phyloP scores from a whole-genome alignment of 2,888 invertebrate genomes.

The Byasa hedistus region DNA sequence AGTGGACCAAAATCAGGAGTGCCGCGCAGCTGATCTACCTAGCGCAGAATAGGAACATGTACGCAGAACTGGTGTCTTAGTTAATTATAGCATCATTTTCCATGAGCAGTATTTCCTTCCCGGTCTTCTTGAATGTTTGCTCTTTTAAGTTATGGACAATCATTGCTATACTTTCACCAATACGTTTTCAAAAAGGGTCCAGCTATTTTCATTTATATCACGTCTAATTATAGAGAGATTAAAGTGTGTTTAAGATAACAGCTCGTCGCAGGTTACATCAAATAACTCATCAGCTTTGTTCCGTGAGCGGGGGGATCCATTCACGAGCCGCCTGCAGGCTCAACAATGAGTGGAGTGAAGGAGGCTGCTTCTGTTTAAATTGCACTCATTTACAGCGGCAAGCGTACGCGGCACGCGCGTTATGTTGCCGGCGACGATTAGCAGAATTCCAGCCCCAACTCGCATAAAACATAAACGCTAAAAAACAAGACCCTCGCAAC shows the following conservation, averaged over 20 bases:
- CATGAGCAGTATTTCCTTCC: too few relatives aligned
- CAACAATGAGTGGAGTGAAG: slow-evolving; percentile 44
- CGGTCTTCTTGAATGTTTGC: too few relatives aligned
- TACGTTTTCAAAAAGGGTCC: too few relatives aligned
- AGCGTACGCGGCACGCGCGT: slow-evolving; percentile 63
- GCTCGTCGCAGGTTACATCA: slow-evolving; percentile 21
- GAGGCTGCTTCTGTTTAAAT: slow-evolving; percentile 63
- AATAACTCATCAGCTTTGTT: slow-evolving; percentile 22
- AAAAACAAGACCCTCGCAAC: slow-evolving; percentile 71
- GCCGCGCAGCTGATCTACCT: too few relatives aligned
- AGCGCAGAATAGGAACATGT: too few relatives aligned
- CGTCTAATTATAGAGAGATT: not conserved
- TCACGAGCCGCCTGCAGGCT: slow-evolving; percentile 39
- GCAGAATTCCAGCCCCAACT: slow-evolving; percentile 68
- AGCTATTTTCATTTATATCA: not conserved
- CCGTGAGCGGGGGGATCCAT: slow-evolving; percentile 36
- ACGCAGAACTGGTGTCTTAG: too few relatives aligned
- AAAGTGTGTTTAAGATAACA: slow-evolving; percentile 7
- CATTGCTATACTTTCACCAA: not conserved
- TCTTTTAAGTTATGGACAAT: not conserved
- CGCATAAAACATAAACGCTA: slow-evolving; percentile 67
- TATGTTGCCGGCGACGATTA: slow-evolving; percentile 74
- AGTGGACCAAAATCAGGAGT: too few relatives aligned
- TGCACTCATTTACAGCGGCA: slow-evolving; percentile 68
- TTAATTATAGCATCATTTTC: too few relatives aligned